Evolutionary conservation across 2,888 invertebrate species (phyloP), one percentile per base, ranked within the genome.

Genomic region (Nowickia ferox): DNA sequence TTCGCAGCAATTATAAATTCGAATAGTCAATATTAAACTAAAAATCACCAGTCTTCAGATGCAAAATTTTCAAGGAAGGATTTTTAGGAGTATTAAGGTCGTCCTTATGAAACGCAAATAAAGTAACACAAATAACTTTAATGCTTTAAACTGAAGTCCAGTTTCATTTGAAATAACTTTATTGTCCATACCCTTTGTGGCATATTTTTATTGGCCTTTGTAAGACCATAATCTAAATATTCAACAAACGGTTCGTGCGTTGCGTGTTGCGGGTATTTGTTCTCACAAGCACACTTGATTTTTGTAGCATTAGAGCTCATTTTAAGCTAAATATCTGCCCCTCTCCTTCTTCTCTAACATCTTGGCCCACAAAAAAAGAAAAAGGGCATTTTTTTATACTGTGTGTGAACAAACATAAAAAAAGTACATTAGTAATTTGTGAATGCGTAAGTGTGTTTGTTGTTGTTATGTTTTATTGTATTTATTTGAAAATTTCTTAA

Each of bases 401-500:
- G 5, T 30, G 42, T 81, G 51, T 68, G 30, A 75, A 59, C 13
- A 51, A 75, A 61, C 9, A 48, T 5, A 42, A 17, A 46, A n/a
- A 44, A 46, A 17, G 19, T 17, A 51, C 44, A 68, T 61, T 68
- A 69, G 48, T 68, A 57, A 63, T 68, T 82, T 71, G 72, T 72
- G 46, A 63, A 42, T 63, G 30, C 51, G 17, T 53, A 15, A 40
- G 65, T 72, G 57, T 63, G 30, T 30, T 30, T 6, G 30, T 1
- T 30, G 13, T 15, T 30, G 46, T n/a, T n/a, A n/a, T 69, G 53
- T 66, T 66, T 71, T 69, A 40, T 61, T 68, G 74, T 71, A 63
- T 61, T 57, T 71, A 63, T 61, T 57, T 38, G 19, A 75, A 48
- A 40, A 72, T 59, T 78, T 88, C 89, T 89, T 88, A 88, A 88